A percentile compares a stretch with the other conserved stretches of the same genome.
phyloP scores from a whole-genome alignment of 2,113 vertebrate species.

The Microtus oregoni region DNA sequence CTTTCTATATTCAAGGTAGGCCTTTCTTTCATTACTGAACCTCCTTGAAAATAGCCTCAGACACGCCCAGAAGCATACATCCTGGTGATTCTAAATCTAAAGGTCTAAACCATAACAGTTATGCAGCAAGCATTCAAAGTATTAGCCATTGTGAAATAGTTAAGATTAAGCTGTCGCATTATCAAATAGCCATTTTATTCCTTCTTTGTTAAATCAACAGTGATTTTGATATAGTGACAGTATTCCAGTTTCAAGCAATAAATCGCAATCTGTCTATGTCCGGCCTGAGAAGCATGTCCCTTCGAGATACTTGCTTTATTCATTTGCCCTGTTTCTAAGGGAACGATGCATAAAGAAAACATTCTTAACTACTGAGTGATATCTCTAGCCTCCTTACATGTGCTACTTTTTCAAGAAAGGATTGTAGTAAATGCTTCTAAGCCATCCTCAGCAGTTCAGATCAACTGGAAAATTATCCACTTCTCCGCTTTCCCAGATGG shows the following conservation, averaged over 20 bases:
- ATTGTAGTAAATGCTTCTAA: background rate
- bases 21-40: background rate
- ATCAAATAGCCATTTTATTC: background rate
- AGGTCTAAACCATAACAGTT: background rate
- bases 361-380: background rate
- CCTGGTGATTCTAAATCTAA: background rate
- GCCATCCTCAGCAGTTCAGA: background rate
- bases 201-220: background rate
- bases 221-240: background rate
- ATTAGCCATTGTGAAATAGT: background rate
- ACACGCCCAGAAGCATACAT: background rate
- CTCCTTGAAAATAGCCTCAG: background rate
- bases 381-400: background rate
- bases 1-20: background rate
- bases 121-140: background rate
- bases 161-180: background rate
- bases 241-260: background rate
- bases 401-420: slow-evolving; percentile 48
- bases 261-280: background rate
- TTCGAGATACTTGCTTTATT: background rate
- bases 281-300: background rate
- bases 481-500: background rate
- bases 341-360: background rate
- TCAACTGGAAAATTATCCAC: background rate
- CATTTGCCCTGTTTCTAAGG: background rate